These are phyloP conservation scores for Protobothrops mucrosquamatus DNA, from an alignment of 2,113 vertebrate genomes.

Conservation along the genomic window DNA sequence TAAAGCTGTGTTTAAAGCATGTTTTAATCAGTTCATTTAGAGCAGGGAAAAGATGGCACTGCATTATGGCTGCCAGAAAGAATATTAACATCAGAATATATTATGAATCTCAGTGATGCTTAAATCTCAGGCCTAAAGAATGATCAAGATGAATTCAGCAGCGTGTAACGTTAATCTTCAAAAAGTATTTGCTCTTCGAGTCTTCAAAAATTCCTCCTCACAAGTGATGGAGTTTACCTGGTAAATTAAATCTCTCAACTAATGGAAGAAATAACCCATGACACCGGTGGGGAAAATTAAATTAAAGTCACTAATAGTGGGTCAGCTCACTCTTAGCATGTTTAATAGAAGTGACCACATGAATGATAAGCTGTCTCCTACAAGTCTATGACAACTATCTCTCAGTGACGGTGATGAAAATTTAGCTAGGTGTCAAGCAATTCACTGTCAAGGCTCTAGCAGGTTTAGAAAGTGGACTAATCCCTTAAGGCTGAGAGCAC, in stretches of 20 bases:
- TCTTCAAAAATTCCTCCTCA: slow-evolving; percentile 69
- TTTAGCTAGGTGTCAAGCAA: slow-evolving; percentile 66
- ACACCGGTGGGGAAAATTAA: slow-evolving; percentile 76
- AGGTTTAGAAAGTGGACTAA: slow-evolving; percentile 49
- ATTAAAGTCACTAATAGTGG: slow-evolving; percentile 79
- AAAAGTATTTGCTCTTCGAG: slow-evolving; percentile 64
- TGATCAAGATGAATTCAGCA: slow-evolving; percentile 67
- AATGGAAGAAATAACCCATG: slow-evolving; percentile 78
- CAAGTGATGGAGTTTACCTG: slow-evolving; percentile 68
- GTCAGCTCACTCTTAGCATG: slow-evolving; percentile 66
- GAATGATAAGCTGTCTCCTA: slow-evolving; percentile 73
- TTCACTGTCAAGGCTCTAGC: slow-evolving; percentile 64
- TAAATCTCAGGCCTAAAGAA: slow-evolving; percentile 52
- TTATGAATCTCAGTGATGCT: slow-evolving; percentile 54
- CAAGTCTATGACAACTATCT: slow-evolving; percentile 66
- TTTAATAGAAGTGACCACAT: slow-evolving; percentile 77
- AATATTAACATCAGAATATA: slow-evolving; percentile 38
- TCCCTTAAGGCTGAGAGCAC: slow-evolving; percentile 35
- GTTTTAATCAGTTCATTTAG: background rate
- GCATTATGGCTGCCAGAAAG: slow-evolving; percentile 48
- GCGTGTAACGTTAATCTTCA: slow-evolving; percentile 64
- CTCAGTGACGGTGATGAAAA: slow-evolving; percentile 56
- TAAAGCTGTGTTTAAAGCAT: background rate
- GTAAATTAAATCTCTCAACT: slow-evolving; percentile 77
- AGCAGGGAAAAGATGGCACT: slow-evolving; percentile 45